Percentiles rank a stretch among this genome's conserved stretches.
Evolutionary conservation across 1,140 invertebrate species (phyloP).

Genomic region (Antheraea mylitta): DNA sequence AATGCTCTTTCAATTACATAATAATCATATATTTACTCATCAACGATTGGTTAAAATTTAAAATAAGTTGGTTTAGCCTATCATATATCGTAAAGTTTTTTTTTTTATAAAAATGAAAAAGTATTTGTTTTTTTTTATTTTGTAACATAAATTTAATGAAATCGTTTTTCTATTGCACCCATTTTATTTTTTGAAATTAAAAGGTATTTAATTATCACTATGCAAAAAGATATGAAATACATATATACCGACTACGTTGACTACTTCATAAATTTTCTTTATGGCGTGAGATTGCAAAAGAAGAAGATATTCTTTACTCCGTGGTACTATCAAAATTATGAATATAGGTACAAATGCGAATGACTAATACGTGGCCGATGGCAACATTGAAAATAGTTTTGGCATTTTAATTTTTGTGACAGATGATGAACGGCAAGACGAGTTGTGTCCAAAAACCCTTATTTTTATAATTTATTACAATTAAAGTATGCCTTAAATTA

Average conservation of each 20-base stretch:
- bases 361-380: not conserved
- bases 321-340: too few relatives aligned
- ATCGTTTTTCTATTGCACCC: too few relatives aligned
- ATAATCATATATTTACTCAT: slow-evolving; percentile 17
- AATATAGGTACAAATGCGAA: too few relatives aligned
- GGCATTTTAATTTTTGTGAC: slow-evolving; percentile 18
- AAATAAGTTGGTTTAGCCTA: slow-evolving; percentile 29
- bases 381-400: slow-evolving; percentile 1
- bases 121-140: too few relatives aligned
- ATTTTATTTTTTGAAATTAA: too few relatives aligned
- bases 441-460: not conserved
- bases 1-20: slow-evolving; percentile 54
- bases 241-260: too few relatives aligned
- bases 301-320: too few relatives aligned
- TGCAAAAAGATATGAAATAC: too few relatives aligned
- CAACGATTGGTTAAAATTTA: slow-evolving; percentile 38
- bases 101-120: not conserved
- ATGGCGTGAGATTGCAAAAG: too few relatives aligned
- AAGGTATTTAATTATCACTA: too few relatives aligned
- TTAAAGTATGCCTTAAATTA: slow-evolving; percentile 5
- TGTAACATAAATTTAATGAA: too few relatives aligned
- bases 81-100: slow-evolving; percentile 20
- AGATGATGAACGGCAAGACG: slow-evolving; percentile 15
- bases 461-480: not conserved
- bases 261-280: too few relatives aligned